Evolutionary conservation across 53 echinoderm and acorn worm species (phyloP), one percentile per base, ranked within the genome.

Genomic region (Actinopyga echinites): DNA sequence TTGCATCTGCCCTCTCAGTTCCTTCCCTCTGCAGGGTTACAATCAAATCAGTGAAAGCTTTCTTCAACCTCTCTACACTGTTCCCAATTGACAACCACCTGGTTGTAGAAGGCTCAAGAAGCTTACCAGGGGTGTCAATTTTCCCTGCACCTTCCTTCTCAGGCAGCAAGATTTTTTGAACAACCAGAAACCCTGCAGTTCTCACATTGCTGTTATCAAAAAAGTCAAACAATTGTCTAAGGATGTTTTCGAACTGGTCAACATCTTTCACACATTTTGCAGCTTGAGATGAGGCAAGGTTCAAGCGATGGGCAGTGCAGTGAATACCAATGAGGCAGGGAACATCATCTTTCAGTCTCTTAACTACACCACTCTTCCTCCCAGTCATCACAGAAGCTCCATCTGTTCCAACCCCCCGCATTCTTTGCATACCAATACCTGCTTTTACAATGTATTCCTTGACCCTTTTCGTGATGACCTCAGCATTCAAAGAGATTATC

Each of bases 211-310:
- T 89, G 79, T 89, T 89, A 57, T 89, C 75, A 64, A 79, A 79
- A 57, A 84, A 89, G 79, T 89, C 89, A 73, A 65, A 89, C 65
- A 89, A 79, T 58, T 89, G 89, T 57, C 85, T 53, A 21, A 89
- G 64, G 56, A 89, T 79, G 3, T 64, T 37, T 44, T 75, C n/a
- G 57, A 89, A 89, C 56, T 33, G 54, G 43, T 89, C 85, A 54
- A 84, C 85, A 77, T 58, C 79, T 20, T 77, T 85, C 37, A 89
- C 85, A 64, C 85, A 79, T 56, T 79, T 78, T 32, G 68, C 89
- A 64, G 85, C 89, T 84, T 79, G 89, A 64, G 79, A 83, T 52
- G 89, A 65, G 77, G 89, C 85, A 22, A 89, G 69, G 43, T 89
- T 84, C 64, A 89, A 67, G 17, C 85, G 45, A 57, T 89, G 89